phyloP scores from a whole-genome alignment of 2,113 vertebrate genomes.

The Peromyscus maniculatus region DNA sequence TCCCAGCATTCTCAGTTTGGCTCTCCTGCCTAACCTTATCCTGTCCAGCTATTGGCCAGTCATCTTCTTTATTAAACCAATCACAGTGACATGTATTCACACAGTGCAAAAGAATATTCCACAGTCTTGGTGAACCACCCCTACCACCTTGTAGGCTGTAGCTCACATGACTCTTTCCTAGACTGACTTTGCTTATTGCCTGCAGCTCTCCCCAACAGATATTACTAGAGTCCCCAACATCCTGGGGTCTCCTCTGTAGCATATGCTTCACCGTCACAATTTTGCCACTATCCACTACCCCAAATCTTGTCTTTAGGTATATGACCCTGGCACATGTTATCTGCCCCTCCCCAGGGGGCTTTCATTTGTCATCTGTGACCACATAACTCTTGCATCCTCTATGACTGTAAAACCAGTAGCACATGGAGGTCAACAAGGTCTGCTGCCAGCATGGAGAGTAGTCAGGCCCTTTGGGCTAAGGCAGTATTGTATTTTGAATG shows the following conservation, averaged over 20 bases:
- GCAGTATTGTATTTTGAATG: neutral
- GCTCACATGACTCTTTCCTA: neutral
- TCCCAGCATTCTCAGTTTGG: neutral
- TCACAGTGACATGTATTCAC: neutral
- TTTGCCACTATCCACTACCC: neutral
- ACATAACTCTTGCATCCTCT: neutral
- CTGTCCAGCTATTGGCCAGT: neutral
- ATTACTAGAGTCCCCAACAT: neutral
- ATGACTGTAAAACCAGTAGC: neutral
- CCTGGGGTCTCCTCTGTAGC: neutral
- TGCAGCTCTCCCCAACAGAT: neutral
- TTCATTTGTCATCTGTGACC: neutral
- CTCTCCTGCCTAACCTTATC: neutral
- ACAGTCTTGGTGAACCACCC: neutral
- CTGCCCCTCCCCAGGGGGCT: too few species aligned
- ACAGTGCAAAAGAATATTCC: neutral
- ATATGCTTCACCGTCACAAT: neutral
- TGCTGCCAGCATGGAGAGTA: neutral
- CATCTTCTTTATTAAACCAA: neutral
- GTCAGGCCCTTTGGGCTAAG: neutral
- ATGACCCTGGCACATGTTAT: neutral
- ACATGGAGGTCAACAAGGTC: neutral
- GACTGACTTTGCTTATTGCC: neutral
- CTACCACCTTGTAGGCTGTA: too few species aligned
- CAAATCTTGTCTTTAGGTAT: neutral